Conservation (phyloP, 2,888 invertebrate genomes). For the Spilosoma lubricipeda region DNA sequence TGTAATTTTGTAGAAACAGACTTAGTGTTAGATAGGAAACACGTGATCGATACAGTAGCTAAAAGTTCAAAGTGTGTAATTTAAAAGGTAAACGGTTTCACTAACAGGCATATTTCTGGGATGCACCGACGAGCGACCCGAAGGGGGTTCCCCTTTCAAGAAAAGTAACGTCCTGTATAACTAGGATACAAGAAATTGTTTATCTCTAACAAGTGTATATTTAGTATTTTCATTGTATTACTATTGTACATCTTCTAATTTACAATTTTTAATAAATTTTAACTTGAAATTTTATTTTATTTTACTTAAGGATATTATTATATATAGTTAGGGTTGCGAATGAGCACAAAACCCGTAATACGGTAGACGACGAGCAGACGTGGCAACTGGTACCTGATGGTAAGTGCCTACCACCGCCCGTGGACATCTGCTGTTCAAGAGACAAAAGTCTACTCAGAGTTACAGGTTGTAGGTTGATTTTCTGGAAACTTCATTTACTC, state of each 20-base stretch:
- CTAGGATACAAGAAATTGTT: not conserved
- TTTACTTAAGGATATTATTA: not conserved
- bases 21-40: constrained; percentile 7
- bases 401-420: no score
- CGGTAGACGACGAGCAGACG: no score
- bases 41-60: constrained; percentile 1
- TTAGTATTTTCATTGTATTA: constrained; percentile 12
- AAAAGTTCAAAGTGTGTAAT: not conserved
- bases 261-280: constrained; percentile 37
- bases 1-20: constrained; percentile 38
- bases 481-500: no score
- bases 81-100: not conserved
- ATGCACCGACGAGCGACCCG: not conserved
- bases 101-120: not conserved
- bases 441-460: no score
- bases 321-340: no score
- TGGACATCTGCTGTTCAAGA: no score
- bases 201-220: constrained; percentile 4
- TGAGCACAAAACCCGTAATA: no score
- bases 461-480: no score
- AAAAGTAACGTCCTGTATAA: not conserved
- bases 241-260: constrained; percentile 21
- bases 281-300: constrained; percentile 21
- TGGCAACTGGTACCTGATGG: no score
- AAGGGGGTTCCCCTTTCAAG: not conserved